Percentiles rank a stretch among this genome's conserved stretches.
phyloP scores from a whole-genome alignment of 2,113 vertebrate genomes.

The Rhinolophus ferrumequinum region DNA sequence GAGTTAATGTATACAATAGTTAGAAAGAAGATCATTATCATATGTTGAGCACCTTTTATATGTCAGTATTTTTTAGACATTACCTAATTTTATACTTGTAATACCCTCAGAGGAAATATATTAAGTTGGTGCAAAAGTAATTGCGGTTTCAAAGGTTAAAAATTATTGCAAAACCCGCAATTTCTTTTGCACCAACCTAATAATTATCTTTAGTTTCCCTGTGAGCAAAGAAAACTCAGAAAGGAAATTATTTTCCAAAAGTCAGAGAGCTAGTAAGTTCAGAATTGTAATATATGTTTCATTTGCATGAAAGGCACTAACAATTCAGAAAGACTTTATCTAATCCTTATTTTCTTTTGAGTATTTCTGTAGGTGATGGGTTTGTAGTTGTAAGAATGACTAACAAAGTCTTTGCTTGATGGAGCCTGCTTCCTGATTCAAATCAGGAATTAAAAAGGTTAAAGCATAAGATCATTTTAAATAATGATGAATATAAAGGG shows the following conservation, averaged over 20 bases:
- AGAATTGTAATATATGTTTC: background rate
- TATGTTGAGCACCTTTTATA: background rate
- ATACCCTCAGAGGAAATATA: background rate
- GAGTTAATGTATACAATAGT: background rate
- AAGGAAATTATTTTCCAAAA: background rate
- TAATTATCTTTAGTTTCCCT: background rate
- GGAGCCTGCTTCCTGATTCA: background rate
- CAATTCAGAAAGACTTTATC: background rate
- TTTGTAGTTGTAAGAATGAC: background rate
- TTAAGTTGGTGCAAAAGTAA: too few relatives aligned
- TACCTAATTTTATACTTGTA: background rate
- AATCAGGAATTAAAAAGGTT: background rate
- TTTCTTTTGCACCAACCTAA: too few relatives aligned
- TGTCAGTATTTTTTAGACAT: background rate
- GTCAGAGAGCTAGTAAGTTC: background rate
- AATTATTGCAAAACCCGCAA: too few relatives aligned
- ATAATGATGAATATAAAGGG: background rate
- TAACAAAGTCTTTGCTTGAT: background rate
- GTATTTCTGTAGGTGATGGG: background rate
- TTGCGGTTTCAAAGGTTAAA: too few relatives aligned
- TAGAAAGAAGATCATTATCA: background rate
- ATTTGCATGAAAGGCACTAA: background rate
- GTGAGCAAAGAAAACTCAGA: background rate
- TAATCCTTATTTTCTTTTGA: background rate
- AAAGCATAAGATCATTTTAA: background rate